phyloP scores from a whole-genome alignment of 1,140 invertebrate genomes.

The Apis florea region DNA sequence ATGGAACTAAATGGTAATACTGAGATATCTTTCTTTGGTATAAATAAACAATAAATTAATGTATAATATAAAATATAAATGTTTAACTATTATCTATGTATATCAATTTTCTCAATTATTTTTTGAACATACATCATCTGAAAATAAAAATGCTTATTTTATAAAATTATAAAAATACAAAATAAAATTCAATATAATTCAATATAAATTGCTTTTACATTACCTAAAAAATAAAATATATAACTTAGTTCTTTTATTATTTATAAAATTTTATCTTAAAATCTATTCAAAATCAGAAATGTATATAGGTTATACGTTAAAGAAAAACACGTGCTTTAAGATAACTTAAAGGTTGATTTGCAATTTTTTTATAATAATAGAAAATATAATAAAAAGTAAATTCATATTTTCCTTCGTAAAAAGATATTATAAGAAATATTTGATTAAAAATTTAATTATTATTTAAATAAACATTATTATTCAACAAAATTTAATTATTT shows the following conservation, averaged over 20 bases:
- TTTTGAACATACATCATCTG: conserved; percentile 17
- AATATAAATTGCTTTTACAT: background rate
- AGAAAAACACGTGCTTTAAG: conserved; percentile 26
- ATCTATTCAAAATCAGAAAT: background rate
- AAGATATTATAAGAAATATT: background rate
- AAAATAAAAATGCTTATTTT: conserved; percentile 2
- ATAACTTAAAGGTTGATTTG: conserved; percentile 4
- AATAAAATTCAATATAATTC: background rate
- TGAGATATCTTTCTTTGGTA: background rate
- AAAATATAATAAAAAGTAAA: background rate
- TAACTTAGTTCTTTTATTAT: background rate
- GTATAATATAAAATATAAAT: background rate
- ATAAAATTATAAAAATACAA: background rate
- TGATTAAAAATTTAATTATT: background rate
- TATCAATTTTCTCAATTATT: conserved; percentile 1
- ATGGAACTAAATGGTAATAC: conserved; percentile 15
- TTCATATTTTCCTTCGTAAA: background rate
- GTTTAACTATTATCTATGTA: conserved; percentile 33
- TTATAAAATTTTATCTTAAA: background rate
- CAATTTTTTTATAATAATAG: background rate
- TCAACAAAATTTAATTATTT: background rate
- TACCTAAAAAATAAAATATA: background rate
- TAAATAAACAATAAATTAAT: background rate
- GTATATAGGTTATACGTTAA: conserved; percentile 23
- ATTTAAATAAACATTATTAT: background rate